Conservation (phyloP, 2,113 vertebrate genomes). For the Lepisosteus oculatus region DNA sequence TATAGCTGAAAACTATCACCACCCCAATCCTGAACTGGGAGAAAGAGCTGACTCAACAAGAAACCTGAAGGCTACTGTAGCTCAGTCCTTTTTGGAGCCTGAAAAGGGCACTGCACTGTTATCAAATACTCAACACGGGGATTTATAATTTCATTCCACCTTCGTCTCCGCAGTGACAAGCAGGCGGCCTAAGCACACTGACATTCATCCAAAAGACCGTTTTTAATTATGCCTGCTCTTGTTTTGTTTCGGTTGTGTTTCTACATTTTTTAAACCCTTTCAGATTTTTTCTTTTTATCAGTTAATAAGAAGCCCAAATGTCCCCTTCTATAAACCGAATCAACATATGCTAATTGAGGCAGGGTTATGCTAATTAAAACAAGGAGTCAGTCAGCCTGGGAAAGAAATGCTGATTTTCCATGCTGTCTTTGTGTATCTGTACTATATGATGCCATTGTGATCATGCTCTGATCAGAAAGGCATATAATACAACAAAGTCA, state of each 20-base stretch:
- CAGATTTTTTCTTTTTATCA: too few species aligned
- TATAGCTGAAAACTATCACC: background rate
- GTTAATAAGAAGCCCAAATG: background rate
- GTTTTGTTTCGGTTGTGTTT: too few species aligned
- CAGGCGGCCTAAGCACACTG: too few species aligned
- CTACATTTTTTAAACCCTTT: too few species aligned
- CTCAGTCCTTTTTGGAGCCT: background rate
- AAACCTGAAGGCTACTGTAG: background rate
- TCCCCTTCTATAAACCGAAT: background rate
- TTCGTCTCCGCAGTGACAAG: too few species aligned
- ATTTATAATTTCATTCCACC: too few species aligned
- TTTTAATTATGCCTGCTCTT: too few species aligned
- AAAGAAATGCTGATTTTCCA: slow-evolving; percentile 16
- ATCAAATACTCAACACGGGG: too few species aligned
- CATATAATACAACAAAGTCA: too few species aligned
- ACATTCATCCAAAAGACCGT: too few species aligned
- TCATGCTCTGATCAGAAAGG: background rate
- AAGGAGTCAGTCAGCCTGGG: background rate
- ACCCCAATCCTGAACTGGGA: background rate
- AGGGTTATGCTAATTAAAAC: slow-evolving; percentile 9
- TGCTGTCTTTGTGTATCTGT: slow-evolving; percentile 3
- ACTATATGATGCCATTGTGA: background rate
- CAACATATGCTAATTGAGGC: slow-evolving; percentile 14
- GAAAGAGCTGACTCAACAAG: background rate
- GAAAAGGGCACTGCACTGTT: background rate